Evolutionary conservation across 2,797 vertebrate species (phyloP), one percentile per base, ranked within the genome.

Genomic region (Manis crassicaudata): DNA sequence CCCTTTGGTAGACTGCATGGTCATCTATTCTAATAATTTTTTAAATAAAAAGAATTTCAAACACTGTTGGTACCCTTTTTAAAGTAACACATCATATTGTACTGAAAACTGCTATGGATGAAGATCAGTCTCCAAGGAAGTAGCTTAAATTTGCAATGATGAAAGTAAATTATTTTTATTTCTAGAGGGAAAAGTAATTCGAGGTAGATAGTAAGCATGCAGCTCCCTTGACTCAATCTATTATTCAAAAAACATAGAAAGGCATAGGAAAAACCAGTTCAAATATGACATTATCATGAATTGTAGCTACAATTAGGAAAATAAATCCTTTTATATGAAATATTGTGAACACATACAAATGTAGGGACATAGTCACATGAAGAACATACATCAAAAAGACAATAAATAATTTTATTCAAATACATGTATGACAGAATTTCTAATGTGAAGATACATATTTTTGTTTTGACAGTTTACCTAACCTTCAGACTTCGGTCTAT

Each of bases 121-220:
- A 94, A 25, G 11, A 46, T 95, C 37, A 58, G 12, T 72, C 62
- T 73, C 68, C 52, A 86, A 86, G 73, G 73, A 94, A 86, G 79
- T 73, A 73, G 32, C 46, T 92, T 80, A 92, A 27, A 80, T 70
- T 79, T 84, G 16, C 21, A 88, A 25, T 67, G 40, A 84, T 77
- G 40, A 85, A 77, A 73, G 67, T 67, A 90, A 96, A 70, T 93
- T 90, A 46, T 43, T 82, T 96, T 94, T 46, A 73, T 94, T 92
- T 93, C 86, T 62, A 20, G 14, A 86, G n/a, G 32, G 83, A 91
- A 88, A 95, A 52, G 13, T 65, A 89, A 93, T 89, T 84, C 23
- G 62, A 77, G 35, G 37, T 68, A 85, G n/a, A 18, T 20, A 40
- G 60, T 60, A 50, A 95, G 20, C 20, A 35, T 18, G 27, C 21